A percentile compares a stretch with the other conserved stretches of the same genome.
Conservation (phyloP, 2,113 vertebrate species). For the Morone chrysops region DNA sequence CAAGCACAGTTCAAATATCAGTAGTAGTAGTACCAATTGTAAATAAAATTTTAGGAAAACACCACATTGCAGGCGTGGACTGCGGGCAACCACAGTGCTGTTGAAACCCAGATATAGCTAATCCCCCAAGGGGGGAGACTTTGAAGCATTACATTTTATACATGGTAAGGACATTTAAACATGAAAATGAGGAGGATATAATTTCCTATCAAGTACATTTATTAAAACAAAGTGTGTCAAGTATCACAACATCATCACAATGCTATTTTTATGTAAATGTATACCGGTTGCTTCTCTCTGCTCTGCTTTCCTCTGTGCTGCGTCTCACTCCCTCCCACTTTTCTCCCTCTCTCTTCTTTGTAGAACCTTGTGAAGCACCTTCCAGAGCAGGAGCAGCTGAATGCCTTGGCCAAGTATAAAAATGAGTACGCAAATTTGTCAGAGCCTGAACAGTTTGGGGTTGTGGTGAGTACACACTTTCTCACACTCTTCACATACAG, state of each 20-base stretch:
- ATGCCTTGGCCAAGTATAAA: conserved; percentile 88
- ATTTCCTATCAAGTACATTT: neutral
- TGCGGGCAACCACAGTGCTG: neutral
- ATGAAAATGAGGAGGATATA: neutral
- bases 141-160: neutral
- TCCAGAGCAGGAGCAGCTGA: conserved; percentile 93
- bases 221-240: neutral
- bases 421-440: conserved; percentile 90
- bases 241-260: neutral
- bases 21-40: neutral
- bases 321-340: conserved; percentile 8
- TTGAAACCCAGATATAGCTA: neutral
- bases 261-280: neutral
- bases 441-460: conserved; percentile 96
- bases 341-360: conserved; percentile 26
- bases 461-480: conserved; percentile 90
- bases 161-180: neutral
- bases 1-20: neutral
- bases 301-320: neutral
- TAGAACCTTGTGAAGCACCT: conserved; percentile 91
- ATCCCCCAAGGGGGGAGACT: neutral
- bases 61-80: neutral
- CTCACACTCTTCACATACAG: neutral
- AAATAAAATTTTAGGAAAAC: conserved; percentile 8
- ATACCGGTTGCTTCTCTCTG: neutral